These are phyloP conservation scores for Chaetophractus vellerosus DNA, from an alignment of 2,797 vertebrate genomes.

Conservation along the genomic window DNA sequence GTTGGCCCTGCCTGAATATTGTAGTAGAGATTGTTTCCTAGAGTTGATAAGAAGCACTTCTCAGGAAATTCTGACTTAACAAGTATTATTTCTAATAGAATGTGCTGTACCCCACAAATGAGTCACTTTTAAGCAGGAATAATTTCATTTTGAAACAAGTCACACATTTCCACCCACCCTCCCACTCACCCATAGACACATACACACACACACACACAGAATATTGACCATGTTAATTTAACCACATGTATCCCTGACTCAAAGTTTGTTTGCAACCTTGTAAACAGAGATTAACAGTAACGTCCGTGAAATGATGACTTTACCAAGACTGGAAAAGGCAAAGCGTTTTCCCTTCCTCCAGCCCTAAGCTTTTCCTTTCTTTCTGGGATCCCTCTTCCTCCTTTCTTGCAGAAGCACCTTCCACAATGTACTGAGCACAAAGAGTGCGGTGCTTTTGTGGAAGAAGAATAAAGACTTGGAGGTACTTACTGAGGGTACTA, in stretches of 20 bases:
- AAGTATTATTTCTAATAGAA: background rate
- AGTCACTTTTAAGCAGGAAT: conserved; percentile 34
- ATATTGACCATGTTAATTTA: background rate
- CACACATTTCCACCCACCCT: background rate
- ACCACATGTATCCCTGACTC: background rate
- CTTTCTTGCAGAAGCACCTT: conserved; percentile 55
- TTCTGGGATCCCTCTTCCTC: background rate
- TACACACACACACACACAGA: background rate
- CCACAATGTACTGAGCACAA: conserved; percentile 48
- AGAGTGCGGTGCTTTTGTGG: conserved; percentile 69
- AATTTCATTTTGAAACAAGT: conserved; percentile 53
- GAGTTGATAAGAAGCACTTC: conserved; percentile 44
- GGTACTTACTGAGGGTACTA: conserved; percentile 65
- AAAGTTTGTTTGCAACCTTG: conserved; percentile 26
- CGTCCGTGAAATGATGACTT: background rate
- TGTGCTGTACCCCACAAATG: background rate
- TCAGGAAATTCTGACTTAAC: background rate
- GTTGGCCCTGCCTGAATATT: conserved; percentile 31
- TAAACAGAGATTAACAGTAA: background rate
- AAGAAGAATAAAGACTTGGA: conserved; percentile 77
- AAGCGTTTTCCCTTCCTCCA: conserved; percentile 49
- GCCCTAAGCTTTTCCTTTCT: background rate
- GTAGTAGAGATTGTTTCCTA: conserved; percentile 37
- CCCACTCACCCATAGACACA: background rate
- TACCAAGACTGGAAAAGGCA: conserved; percentile 1